phyloP scores from a whole-genome alignment of 2,113 vertebrate genomes.

The Jaculus jaculus region DNA sequence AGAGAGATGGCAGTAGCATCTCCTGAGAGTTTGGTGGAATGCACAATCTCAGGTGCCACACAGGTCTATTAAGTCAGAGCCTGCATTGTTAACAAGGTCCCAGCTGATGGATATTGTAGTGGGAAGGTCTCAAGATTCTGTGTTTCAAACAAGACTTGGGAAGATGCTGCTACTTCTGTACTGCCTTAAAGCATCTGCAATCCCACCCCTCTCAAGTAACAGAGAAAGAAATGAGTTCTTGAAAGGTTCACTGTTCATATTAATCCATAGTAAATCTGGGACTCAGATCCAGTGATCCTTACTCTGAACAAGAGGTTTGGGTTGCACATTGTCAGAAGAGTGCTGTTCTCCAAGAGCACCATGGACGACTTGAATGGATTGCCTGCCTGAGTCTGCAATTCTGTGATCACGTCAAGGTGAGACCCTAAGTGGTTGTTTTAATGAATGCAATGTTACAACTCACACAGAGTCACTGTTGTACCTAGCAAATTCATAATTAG shows the following conservation, averaged over 20 bases:
- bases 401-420: constrained; percentile 53
- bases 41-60: not conserved
- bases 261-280: not conserved
- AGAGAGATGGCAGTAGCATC: not conserved
- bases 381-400: not conserved
- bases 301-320: not conserved
- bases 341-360: not conserved
- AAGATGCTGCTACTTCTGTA: not conserved
- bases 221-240: constrained; percentile 15
- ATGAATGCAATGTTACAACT: constrained; percentile 79
- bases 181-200: not conserved
- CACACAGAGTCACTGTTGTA: constrained; percentile 84
- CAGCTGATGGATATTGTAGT: not conserved
- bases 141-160: not conserved
- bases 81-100: not conserved
- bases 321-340: not conserved
- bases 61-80: not conserved
- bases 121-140: not conserved
- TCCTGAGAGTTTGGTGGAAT: not conserved
- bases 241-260: not conserved
- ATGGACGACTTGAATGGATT: not conserved
- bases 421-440: constrained; percentile 74
- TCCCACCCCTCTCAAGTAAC: not conserved
- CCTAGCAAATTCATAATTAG: constrained; percentile 84
- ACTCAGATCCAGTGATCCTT: not conserved